These are phyloP conservation scores for Uria lomvia DNA, from an alignment of 2,113 vertebrate species.

Conservation along the genomic window DNA sequence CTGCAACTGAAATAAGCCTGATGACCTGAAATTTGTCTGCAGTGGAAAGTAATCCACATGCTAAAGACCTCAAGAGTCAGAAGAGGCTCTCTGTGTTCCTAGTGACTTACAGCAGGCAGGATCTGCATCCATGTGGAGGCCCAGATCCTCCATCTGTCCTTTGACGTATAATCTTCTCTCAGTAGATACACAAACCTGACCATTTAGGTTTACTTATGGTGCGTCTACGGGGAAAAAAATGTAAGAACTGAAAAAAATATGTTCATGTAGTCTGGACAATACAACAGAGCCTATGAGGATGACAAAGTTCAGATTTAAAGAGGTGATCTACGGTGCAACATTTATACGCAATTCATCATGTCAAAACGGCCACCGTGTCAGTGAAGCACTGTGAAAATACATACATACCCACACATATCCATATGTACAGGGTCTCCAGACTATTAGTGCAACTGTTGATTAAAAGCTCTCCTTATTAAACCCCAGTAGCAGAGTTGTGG, in stretches of 20 bases:
- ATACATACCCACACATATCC: background rate
- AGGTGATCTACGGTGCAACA: background rate
- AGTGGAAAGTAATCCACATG: background rate
- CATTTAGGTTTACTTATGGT: background rate
- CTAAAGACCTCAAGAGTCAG: background rate
- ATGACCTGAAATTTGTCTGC: background rate
- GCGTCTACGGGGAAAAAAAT: background rate
- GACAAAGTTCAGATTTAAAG: background rate
- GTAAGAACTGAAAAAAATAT: background rate
- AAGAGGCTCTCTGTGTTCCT: background rate
- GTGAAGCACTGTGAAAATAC: background rate
- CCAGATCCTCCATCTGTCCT: background rate
- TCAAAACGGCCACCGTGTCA: accelerated
- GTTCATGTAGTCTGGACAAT: background rate
- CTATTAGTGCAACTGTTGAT: background rate
- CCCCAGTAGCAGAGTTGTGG: background rate
- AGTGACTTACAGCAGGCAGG: background rate
- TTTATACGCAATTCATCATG: background rate
- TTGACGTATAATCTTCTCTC: background rate
- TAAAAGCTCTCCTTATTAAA: background rate
- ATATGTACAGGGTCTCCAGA: background rate
- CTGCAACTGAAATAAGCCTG: background rate
- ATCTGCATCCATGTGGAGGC: background rate
- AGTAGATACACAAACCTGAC: background rate
- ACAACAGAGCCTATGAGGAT: background rate